Evolutionary conservation across 2,888 invertebrate species (phyloP).

Genomic region (Watsonalla cultraria): DNA sequence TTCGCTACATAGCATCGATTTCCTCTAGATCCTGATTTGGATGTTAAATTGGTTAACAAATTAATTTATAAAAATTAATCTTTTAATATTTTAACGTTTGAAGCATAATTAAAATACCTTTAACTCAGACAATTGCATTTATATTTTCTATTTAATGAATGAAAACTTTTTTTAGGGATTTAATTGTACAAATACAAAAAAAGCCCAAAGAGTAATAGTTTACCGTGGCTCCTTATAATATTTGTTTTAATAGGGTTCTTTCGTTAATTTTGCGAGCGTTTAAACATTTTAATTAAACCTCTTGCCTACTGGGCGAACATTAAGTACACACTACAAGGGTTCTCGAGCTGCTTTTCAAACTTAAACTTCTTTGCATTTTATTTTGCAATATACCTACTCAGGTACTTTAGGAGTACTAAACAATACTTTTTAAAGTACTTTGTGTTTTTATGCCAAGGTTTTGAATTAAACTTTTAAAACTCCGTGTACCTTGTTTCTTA

Average conservation of each 20-base stretch:
- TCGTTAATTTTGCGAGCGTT: conserved; percentile 33
- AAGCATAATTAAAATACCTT: too few relatives aligned
- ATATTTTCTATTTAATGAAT: too few relatives aligned
- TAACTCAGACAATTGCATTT: too few relatives aligned
- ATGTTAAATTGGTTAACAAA: too few relatives aligned
- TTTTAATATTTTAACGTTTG: too few relatives aligned
- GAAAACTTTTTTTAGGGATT: too few relatives aligned
- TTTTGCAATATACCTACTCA: background rate
- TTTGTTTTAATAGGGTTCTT: conserved; percentile 16
- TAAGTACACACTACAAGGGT: conserved; percentile 34
- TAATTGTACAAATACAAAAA: conserved; percentile 17
- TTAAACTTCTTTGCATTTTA: conserved; percentile 23
- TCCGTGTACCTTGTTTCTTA: background rate
- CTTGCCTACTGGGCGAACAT: conserved; percentile 35
- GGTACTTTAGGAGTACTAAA: background rate
- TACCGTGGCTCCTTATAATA: conserved; percentile 17
- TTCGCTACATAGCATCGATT: too few relatives aligned
- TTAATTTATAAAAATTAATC: too few relatives aligned
- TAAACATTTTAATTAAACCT: conserved; percentile 62
- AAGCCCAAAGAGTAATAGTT: conserved; percentile 6
- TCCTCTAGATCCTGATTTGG: too few relatives aligned
- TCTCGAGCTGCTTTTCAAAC: conserved; percentile 25
- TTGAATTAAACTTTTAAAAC: too few relatives aligned
- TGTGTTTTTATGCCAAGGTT: background rate
- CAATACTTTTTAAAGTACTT: background rate